phyloP scores from a whole-genome alignment of 2,888 invertebrate species.

The Ferrisia virgata region DNA sequence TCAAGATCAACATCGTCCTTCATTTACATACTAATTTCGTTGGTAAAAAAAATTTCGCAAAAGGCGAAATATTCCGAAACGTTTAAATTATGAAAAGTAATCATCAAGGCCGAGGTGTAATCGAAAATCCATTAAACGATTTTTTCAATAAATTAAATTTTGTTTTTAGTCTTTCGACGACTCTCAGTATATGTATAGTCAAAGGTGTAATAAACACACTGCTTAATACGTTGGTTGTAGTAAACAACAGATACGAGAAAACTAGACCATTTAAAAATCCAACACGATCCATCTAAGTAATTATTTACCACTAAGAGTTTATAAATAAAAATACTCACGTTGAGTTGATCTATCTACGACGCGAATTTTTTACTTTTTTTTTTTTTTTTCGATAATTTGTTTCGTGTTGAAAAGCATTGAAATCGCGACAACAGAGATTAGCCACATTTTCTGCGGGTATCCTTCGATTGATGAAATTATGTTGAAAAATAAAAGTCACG shows the following conservation, averaged over 20 bases:
- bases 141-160: not conserved
- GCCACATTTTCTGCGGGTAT: not conserved
- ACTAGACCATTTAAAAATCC: not conserved
- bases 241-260: not conserved
- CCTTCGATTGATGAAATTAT: not conserved
- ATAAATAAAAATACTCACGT: too few relatives aligned
- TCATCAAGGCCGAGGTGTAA: not conserved
- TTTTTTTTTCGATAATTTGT: too few relatives aligned
- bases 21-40: constrained; percentile 2
- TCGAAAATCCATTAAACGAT: not conserved
- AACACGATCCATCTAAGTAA: not conserved
- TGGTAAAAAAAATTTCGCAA: not conserved
- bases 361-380: too few relatives aligned
- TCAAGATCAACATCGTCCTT: not conserved
- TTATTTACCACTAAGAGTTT: not conserved
- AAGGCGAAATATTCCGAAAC: not conserved
- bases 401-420: too few relatives aligned
- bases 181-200: too few relatives aligned
- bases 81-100: constrained; percentile 26
- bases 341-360: too few relatives aligned
- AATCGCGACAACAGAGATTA: not conserved
- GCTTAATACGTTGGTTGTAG: too few relatives aligned
- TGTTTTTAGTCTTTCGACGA: not conserved
- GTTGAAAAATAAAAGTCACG: not conserved
- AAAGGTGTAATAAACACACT: too few relatives aligned